Base-by-base conservation (phyloP, 2,888 invertebrate genomes). In the Julus scanicus region DNA sequence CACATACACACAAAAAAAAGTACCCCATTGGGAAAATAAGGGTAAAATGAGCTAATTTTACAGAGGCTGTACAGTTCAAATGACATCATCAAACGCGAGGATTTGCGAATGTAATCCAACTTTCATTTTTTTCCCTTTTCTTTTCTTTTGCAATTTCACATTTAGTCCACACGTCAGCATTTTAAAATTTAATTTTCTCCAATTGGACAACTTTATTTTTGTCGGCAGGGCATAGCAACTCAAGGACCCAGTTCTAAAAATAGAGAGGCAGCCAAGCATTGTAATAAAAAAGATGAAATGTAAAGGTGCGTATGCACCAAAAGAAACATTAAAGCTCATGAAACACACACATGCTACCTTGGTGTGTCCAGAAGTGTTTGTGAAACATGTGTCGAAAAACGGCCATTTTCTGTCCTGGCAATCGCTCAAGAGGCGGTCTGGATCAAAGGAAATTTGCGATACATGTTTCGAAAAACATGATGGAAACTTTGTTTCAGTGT, bases 31-130 rank as follows among this genome's bases (percentile, higher is more conserved):
- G 71, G 71, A 71, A 29, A 71, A 71, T 71, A 71, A 71, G 71
- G 20, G n/a, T 29, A 71, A 71, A 71, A 71, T 71, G 71, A 29
- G 71, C 71, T 71, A 71, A 71, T 71, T 71, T 71, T 29, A 71
- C 71, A 71, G 20, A 71, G 71, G 29, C 20, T 9, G 29, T 29
- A 71, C 29, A 71, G 71, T 29, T 29, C 71, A 71, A 71, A 29
- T 71, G 71, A 71, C 29, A 71, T 20, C 71, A 71, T 71, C 71
- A 71, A 29, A 71, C 6, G 71, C 71, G 71, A 71, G 71, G 71
- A 71, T 71, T 8, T 29, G 71, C 71, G 20, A 71, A 71, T 29
- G 71, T 29, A 71, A 29, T 29, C 29, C 71, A 71, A 11, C 29
- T 29, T 71, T 71, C 63, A n/a, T 63, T 63, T 63, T n/a, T 2